These are phyloP conservation scores for Mylabris phalerata DNA, from an alignment of 1,140 invertebrate genomes.

Conservation along the genomic window DNA sequence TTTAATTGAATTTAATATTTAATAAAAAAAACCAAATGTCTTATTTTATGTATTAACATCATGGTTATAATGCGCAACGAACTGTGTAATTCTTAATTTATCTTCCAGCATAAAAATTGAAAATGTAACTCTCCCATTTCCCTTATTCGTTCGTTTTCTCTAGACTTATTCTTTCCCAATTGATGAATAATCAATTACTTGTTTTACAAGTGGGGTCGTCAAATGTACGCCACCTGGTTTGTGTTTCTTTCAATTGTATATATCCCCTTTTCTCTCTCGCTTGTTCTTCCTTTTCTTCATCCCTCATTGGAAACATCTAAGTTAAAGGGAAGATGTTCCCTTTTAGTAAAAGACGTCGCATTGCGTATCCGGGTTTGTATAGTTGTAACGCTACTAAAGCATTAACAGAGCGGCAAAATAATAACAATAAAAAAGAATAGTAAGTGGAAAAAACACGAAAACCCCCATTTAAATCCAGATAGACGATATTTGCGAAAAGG, in stretches of 20 bases:
- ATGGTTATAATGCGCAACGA: slow-evolving; percentile 26
- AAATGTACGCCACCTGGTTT: slow-evolving; percentile 36
- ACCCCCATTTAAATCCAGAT: slow-evolving; percentile 4
- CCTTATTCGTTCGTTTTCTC: slow-evolving; percentile 12
- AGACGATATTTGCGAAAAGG: slow-evolving; percentile 10
- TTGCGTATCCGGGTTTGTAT: not conserved
- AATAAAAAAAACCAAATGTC: no score
- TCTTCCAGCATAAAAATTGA: slow-evolving; percentile 25
- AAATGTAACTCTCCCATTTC: slow-evolving; percentile 4
- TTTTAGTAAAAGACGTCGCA: not conserved
- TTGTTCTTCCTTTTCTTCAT: slow-evolving; percentile 18
- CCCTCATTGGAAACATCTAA: slow-evolving; percentile 27
- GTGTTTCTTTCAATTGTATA: slow-evolving; percentile 31
- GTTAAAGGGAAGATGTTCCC: slow-evolving; percentile 11
- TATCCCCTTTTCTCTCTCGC: no score
- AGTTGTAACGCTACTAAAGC: not conserved
- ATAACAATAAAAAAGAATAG: not conserved
- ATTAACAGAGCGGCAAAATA: not conserved
- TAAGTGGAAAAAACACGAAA: slow-evolving; percentile 2
- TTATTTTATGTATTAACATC: no score
- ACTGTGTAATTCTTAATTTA: slow-evolving; percentile 40
- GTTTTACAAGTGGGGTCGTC: slow-evolving; percentile 37
- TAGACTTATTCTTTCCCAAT: slow-evolving; percentile 36
- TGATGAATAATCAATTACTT: slow-evolving; percentile 41
- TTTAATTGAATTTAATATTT: no score